A percentile compares a stretch with the other conserved stretches of the same genome.
Conservation (phyloP, 2,888 invertebrate genomes). For the Leucophenga montana region DNA sequence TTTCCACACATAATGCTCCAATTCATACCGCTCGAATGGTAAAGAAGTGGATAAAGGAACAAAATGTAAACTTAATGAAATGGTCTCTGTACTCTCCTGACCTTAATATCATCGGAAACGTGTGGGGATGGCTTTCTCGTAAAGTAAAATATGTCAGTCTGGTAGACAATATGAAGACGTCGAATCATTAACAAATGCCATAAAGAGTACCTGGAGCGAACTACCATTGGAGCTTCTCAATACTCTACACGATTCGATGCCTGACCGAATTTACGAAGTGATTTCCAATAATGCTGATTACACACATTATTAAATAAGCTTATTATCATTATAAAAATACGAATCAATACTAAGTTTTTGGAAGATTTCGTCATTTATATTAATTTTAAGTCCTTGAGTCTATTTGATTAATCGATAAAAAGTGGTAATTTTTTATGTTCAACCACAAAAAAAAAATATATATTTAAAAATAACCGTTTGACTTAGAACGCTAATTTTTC, state of each 20-base stretch:
- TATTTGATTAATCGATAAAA: too few species aligned
- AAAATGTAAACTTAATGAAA: constrained; percentile 31
- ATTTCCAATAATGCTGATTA: not conserved
- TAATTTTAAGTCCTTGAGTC: too few species aligned
- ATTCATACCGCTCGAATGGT: constrained; percentile 32
- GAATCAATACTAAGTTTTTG: not conserved
- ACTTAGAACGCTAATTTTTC: too few species aligned
- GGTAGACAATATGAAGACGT: constrained; percentile 30
- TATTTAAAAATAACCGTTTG: too few species aligned
- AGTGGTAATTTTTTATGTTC: not conserved
- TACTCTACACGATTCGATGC: not conserved
- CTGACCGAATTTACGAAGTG: not conserved
- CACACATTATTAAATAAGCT: not conserved
- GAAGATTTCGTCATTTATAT: not conserved
- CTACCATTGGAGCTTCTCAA: not conserved
- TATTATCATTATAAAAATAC: not conserved
- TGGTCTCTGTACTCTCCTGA: constrained; percentile 36
- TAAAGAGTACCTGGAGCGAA: not conserved
- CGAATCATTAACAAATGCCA: not conserved
- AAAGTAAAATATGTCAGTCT: too few species aligned
- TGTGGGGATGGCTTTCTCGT: constrained; percentile 29
- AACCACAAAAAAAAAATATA: too few species aligned
- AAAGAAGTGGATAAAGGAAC: constrained; percentile 35
- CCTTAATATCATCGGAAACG: constrained; percentile 28
- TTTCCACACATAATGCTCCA: constrained; percentile 26